Evolutionary conservation across 2,797 vertebrate species (phyloP).

Genomic region (Scolopax rusticola): DNA sequence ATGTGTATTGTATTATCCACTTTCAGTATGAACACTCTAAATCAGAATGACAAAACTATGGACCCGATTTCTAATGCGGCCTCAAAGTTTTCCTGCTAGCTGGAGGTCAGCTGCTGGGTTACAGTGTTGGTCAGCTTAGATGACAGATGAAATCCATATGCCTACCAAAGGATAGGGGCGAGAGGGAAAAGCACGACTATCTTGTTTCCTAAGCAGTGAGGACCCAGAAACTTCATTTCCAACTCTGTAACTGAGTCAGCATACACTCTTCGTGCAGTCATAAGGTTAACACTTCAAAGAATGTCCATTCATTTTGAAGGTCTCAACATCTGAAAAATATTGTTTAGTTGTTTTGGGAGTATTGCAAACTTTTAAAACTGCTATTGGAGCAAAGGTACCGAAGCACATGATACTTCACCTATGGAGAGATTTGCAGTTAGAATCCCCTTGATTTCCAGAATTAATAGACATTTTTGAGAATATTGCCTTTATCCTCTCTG

Average conservation of each 20-base stretch:
- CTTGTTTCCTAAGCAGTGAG: background rate
- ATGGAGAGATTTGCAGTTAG: background rate
- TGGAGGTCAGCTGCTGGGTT: background rate
- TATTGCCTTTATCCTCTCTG: background rate
- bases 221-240: background rate
- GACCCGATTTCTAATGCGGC: background rate
- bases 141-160: background rate
- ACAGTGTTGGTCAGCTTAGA: background rate
- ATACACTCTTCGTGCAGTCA: background rate
- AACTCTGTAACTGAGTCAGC: background rate
- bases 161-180: background rate
- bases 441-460: background rate
- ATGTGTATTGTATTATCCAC: background rate
- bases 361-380: background rate
- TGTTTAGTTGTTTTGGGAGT: background rate
- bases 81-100: background rate
- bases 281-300: background rate
- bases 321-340: background rate
- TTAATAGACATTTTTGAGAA: background rate
- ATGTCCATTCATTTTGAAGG: background rate
- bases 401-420: background rate
- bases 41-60: background rate
- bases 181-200: background rate
- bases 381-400: background rate
- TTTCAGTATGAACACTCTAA: background rate